These are phyloP conservation scores for Limonius californicus DNA, from an alignment of 1,140 invertebrate species.

Conservation along the genomic window DNA sequence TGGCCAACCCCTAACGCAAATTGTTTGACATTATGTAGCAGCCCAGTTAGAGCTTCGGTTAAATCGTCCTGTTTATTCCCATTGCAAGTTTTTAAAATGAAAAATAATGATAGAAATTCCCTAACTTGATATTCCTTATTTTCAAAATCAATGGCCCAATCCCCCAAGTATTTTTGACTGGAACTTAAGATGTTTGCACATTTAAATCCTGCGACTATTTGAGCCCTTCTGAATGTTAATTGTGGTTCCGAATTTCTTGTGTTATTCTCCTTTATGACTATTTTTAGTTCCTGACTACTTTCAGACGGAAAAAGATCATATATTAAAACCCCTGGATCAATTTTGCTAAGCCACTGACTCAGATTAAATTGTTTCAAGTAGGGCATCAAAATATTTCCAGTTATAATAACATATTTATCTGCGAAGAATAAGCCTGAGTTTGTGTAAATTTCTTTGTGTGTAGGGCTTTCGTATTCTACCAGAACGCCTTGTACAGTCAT, in stretches of 20 bases:
- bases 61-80: slow-evolving; percentile 3
- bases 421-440: slow-evolving; percentile 23
- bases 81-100: slow-evolving; percentile 12
- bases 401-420: slow-evolving; percentile 22
- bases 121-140: slow-evolving; percentile 12
- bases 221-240: background rate
- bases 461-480: slow-evolving; percentile 19
- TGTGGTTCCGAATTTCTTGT: background rate
- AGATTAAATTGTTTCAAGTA: slow-evolving; percentile 3
- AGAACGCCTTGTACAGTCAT: slow-evolving; percentile 13
- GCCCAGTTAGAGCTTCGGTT: background rate
- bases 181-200: slow-evolving; percentile 18
- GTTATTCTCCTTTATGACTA: slow-evolving; percentile 13
- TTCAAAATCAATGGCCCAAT: slow-evolving; percentile 24
- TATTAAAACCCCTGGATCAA: background rate
- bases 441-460: slow-evolving; percentile 15
- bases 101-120: slow-evolving; percentile 25
- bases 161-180: slow-evolving; percentile 1
- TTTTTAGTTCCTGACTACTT: background rate
- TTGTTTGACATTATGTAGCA: slow-evolving; percentile 14
- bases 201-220: slow-evolving; percentile 15
- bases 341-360: background rate
- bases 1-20: slow-evolving; percentile 24
- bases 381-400: slow-evolving; percentile 18
- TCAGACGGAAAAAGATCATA: background rate